A percentile compares a stretch with the other conserved stretches of the same genome.
Conservation (phyloP, 2,797 vertebrate genomes). For the Nyctibius grandis region DNA sequence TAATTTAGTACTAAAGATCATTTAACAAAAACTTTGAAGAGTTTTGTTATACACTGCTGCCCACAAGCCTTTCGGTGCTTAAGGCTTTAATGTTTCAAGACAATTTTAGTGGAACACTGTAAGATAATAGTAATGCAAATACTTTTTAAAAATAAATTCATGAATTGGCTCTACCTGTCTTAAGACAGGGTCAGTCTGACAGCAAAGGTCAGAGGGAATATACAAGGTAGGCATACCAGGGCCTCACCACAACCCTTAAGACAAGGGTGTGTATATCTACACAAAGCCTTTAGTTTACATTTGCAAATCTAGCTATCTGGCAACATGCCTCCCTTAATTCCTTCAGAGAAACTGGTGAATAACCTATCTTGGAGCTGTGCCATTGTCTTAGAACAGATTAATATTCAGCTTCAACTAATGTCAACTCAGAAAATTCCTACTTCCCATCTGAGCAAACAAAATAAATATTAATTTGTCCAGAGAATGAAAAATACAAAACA, state of each 20-base stretch:
- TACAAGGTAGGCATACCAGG: no score
- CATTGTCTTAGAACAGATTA: background rate
- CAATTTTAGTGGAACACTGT: background rate
- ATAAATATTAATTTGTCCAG: background rate
- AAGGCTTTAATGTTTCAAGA: background rate
- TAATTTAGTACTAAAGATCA: background rate
- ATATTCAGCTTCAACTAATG: background rate
- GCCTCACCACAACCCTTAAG: background rate
- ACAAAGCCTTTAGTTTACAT: background rate
- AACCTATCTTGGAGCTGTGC: background rate
- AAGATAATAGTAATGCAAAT: background rate
- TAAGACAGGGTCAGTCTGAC: background rate
- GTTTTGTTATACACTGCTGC: background rate
- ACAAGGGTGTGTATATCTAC: background rate
- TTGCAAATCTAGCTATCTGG: background rate
- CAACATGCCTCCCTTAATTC: background rate
- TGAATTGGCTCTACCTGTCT: background rate
- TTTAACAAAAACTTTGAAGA: background rate
- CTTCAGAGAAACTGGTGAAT: background rate
- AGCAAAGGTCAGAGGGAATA: background rate
- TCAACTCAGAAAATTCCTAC: background rate
- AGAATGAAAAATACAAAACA: background rate
- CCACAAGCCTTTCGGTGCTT: background rate
- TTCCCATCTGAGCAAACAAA: background rate
- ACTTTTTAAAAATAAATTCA: background rate